A percentile compares a stretch with the other conserved stretches of the same genome.
phyloP scores from a whole-genome alignment of 53 echinoderm and acorn worm species.

The Paracentrotus lividus region DNA sequence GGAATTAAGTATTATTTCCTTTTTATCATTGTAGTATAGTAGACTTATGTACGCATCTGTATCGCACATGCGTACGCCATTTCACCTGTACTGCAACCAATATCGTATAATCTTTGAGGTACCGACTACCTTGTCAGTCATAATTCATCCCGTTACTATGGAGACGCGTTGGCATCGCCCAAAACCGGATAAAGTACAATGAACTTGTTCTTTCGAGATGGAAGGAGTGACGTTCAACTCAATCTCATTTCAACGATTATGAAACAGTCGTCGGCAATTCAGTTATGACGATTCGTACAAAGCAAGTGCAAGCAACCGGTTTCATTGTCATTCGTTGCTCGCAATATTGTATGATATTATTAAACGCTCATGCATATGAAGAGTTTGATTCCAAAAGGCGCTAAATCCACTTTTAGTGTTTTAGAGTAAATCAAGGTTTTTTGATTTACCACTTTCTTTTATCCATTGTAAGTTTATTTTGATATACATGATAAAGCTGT shows the following conservation, averaged over 20 bases:
- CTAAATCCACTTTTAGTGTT: no score
- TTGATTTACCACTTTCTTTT: no score
- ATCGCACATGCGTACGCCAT: neutral
- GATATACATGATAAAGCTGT: no score
- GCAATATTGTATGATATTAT: neutral
- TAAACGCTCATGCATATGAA: slow-evolving; percentile 43
- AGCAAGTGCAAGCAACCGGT: neutral
- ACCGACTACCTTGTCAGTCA: slow-evolving; percentile 36
- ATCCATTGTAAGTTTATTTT: no score
- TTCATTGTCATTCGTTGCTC: slow-evolving; percentile 19
- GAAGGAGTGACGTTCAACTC: neutral
- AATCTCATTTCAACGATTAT: slow-evolving; percentile 24
- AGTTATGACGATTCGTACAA: slow-evolving; percentile 30
- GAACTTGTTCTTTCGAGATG: neutral
- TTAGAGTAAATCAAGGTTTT: no score
- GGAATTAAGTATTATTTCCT: neutral
- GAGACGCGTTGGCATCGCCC: slow-evolving; percentile 11
- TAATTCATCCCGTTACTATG: slow-evolving; percentile 25
- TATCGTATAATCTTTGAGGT: slow-evolving; percentile 12
- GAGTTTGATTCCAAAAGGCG: no score
- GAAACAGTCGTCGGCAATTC: slow-evolving; percentile 22
- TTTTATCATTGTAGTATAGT: neutral
- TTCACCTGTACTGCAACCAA: neutral
- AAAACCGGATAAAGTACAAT: slow-evolving; percentile 26
- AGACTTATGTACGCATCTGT: neutral